Base-by-base conservation (phyloP, 2,797 vertebrate species). In the Rhinichthys osculus region DNA sequence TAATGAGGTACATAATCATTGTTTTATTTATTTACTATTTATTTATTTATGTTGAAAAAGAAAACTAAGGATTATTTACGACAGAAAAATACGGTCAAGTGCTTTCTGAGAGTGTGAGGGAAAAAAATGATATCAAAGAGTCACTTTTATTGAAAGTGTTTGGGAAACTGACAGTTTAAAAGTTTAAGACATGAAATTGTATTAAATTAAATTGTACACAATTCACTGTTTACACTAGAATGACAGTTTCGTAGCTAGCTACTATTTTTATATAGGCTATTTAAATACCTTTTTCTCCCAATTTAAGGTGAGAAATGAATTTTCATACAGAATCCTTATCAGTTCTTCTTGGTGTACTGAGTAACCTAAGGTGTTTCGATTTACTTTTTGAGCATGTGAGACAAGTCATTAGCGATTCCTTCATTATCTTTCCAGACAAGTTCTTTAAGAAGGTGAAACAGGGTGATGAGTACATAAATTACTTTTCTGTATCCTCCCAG, bases 401-500 rank as follows among this genome's bases (percentile, higher is more conserved):
- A 81, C 64, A 71, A 81, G 80, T 81, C 80, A 81, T 81, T 81
- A 81, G 80, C 66, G 3, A 52, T 9, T 70, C 66, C 66, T 30
- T 81, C 80, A 81, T 81, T 81, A 81, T 70, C 79, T 81, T 67
- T n/a, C 78, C 7, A 69, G 79, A 81, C 64, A 81, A 52, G 79
- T 81, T 38, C 47, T 70, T 71, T 38, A 81, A 81, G 3, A 70
- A 81, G 66, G 80, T 81, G 66, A 81, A 70, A 52, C 33, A 57
- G 66, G 80, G 80, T 7, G 50, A 27, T 54, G 23, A 71, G 80
- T 70, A 81, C 66, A 81, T 81, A 81, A 70, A 81, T 71, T 57
- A 38, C 79, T 69, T 69, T 71, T 47, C 40, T 66, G 59, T 47
- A 79, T 79, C 78, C 42, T 66, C 59, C 47, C 52, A 70, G 64